Conservation (phyloP, 92 coral and sea anemone species). For the Micromussa lordhowensis region DNA sequence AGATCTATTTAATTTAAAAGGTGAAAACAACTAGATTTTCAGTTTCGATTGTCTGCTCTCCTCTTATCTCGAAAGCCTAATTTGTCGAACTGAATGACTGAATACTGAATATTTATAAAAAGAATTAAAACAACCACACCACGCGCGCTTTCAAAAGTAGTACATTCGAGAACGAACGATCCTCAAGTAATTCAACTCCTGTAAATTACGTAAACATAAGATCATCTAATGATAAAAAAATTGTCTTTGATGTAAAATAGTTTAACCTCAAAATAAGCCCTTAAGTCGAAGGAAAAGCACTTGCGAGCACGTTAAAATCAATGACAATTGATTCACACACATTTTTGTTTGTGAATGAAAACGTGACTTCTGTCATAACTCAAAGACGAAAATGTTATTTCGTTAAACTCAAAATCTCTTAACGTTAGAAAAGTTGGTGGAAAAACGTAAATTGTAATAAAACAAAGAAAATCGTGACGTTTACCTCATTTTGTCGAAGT, state of each 20-base stretch:
- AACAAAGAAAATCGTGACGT: constrained; percentile 23
- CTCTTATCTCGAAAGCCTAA: neutral
- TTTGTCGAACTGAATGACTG: neutral
- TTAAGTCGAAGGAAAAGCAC: neutral
- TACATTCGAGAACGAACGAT: neutral
- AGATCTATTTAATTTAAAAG: neutral
- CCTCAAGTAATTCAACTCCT: constrained; percentile 1
- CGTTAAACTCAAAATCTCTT: neutral
- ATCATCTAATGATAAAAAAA: neutral
- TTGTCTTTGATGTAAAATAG: neutral
- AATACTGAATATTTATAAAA: neutral
- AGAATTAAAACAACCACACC: constrained; percentile 17
- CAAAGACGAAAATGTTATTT: neutral
- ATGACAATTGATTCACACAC: constrained; percentile 46
- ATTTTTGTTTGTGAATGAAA: constrained; percentile 38
- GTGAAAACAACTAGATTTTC: neutral
- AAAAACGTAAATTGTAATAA: neutral
- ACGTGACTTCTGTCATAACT: constrained; percentile 46
- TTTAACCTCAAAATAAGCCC: neutral
- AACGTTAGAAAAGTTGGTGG: neutral
- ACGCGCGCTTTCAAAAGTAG: constrained; percentile 17
- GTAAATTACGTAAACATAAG: constrained; percentile 19
- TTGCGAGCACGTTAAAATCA: neutral
- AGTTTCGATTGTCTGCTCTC: neutral
- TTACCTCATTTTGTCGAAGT: constrained; percentile 83